Conservation (phyloP, 2,113 vertebrate genomes). For the Oophaga pumilio region DNA sequence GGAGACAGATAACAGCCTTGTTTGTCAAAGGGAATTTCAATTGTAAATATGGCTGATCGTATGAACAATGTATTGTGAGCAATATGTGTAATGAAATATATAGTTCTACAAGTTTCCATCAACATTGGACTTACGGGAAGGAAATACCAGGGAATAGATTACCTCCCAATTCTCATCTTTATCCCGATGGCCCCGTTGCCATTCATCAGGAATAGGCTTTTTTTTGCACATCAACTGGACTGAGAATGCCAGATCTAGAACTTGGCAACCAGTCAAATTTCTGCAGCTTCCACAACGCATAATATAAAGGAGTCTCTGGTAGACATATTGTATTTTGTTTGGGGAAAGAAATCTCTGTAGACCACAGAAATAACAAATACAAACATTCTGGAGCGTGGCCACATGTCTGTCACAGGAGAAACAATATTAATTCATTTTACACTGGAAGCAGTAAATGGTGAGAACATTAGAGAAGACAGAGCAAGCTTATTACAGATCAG, state of each 20-base stretch:
- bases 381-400: conserved; percentile 36
- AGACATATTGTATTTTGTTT: conserved; percentile 52
- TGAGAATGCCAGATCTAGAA: conserved; percentile 28
- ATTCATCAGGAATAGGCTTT: neutral
- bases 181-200: neutral
- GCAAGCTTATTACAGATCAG: too few relatives aligned
- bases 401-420: conserved; percentile 24
- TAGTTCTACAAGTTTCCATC: too few relatives aligned
- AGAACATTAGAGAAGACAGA: neutral
- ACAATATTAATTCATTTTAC: conserved; percentile 15
- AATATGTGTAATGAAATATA: too few relatives aligned
- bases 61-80: too few relatives aligned
- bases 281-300: neutral
- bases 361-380: conserved; percentile 29
- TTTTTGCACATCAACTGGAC: conserved; percentile 29
- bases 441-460: neutral
- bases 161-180: neutral
- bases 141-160: neutral
- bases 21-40: too few relatives aligned
- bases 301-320: conserved; percentile 33
- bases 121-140: too few relatives aligned
- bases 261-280: conserved; percentile 38
- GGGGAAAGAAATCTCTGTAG: conserved; percentile 13
- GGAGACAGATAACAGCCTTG: too few relatives aligned
- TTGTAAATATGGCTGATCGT: too few relatives aligned